These are phyloP conservation scores for Arnoldichthys spilopterus DNA, from an alignment of 2,797 vertebrate genomes.

Conservation along the genomic window DNA sequence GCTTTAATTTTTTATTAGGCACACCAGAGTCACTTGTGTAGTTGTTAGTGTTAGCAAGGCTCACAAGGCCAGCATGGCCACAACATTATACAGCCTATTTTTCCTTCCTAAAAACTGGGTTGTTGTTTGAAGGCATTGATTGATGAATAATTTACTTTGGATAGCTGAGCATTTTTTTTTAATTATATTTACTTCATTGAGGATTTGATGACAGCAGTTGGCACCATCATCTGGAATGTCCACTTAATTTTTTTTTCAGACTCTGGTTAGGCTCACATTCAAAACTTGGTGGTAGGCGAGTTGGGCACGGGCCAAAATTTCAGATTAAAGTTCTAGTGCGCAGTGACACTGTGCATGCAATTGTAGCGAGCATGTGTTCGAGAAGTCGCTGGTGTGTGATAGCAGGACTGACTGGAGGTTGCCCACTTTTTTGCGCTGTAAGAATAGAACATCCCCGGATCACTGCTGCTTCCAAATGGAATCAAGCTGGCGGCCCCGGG, in stretches of 20 bases:
- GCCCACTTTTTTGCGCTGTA: conserved; percentile 41
- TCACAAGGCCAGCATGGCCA: not conserved
- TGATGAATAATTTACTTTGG: not conserved
- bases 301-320: not conserved
- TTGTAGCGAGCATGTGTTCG: conserved; percentile 26
- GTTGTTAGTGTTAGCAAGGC: not conserved
- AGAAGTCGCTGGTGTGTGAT: conserved; percentile 24
- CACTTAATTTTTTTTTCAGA: too few relatives aligned
- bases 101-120: not conserved
- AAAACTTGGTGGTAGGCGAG: too few relatives aligned
- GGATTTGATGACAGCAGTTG: not conserved
- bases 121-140: not conserved
- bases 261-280: not conserved
- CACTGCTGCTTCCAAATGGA: conserved; percentile 57
- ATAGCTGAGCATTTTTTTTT: not conserved
- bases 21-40: not conserved
- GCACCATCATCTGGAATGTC: too few relatives aligned
- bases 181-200: not conserved
- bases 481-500: conserved; percentile 46
- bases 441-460: conserved; percentile 58
- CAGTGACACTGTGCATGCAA: conserved; percentile 20
- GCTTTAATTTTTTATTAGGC: not conserved
- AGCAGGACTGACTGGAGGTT: conserved; percentile 29
- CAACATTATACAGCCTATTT: not conserved
- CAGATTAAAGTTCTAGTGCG: not conserved